These are phyloP conservation scores for Anarsia innoxiella DNA, from an alignment of 2,888 invertebrate genomes.

Conservation along the genomic window DNA sequence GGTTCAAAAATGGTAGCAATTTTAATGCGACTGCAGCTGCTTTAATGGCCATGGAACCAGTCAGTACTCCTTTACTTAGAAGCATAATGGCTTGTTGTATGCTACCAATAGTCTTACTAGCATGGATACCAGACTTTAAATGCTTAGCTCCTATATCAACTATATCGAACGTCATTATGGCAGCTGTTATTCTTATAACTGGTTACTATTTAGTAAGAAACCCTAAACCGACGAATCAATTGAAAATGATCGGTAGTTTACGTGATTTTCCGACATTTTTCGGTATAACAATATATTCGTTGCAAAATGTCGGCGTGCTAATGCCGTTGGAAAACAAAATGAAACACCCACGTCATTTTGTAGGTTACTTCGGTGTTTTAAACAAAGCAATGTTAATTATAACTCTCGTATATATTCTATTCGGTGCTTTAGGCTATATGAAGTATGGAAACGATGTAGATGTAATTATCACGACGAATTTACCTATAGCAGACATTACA, in stretches of 20 bases:
- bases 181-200: constrained; percentile 83
- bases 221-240: neutral
- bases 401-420: constrained; percentile 74
- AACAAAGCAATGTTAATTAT: constrained; percentile 90
- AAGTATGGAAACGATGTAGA: neutral
- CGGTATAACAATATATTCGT: neutral
- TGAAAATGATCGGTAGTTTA: neutral
- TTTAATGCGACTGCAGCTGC: neutral
- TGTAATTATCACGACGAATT: neutral
- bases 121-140: constrained; percentile 63
- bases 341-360: constrained; percentile 83
- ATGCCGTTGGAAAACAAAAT: constrained; percentile 92
- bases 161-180: constrained; percentile 88
- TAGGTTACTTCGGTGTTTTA: constrained; percentile 83
- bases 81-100: constrained; percentile 1
- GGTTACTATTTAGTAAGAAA: constrained; percentile 84
- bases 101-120: constrained; percentile 6
- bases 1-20: too few relatives aligned
- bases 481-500: neutral
- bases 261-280: neutral
- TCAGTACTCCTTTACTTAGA: neutral
- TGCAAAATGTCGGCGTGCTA: constrained; percentile 38
- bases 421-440: neutral
- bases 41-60: neutral
- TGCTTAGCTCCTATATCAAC: constrained; percentile 88